Percentiles rank a stretch among this genome's conserved stretches.
Conservation (phyloP, 2,888 invertebrate species). For the Drosophila anomalata region DNA sequence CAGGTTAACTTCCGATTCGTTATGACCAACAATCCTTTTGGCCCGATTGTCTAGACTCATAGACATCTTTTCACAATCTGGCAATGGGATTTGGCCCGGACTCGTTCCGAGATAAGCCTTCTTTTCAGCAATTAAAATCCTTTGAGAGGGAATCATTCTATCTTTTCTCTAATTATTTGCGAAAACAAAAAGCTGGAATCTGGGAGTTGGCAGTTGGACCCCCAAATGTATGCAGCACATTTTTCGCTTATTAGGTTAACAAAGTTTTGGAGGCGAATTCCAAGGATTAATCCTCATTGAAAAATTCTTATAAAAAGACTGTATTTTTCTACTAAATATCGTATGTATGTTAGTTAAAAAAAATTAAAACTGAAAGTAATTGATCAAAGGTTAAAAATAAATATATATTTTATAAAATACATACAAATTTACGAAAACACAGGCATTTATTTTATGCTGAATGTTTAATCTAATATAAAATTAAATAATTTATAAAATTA, state of each 20-base stretch:
- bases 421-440: too few species aligned
- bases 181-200: not conserved
- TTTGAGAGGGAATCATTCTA: slow-evolving; percentile 10
- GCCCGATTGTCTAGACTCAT: slow-evolving; percentile 3
- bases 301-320: not conserved
- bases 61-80: slow-evolving; percentile 5
- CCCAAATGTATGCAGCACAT: not conserved
- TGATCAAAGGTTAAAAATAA: too few species aligned
- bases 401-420: too few species aligned
- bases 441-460: too few species aligned
- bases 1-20: not conserved
- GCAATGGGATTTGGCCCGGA: slow-evolving; percentile 2
- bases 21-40: slow-evolving; percentile 3
- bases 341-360: too few species aligned
- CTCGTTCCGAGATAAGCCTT: slow-evolving; percentile 13
- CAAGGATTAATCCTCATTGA: not conserved
- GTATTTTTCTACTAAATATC: too few species aligned
- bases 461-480: too few species aligned
- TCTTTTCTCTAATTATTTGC: slow-evolving; percentile 10
- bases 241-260: not conserved
- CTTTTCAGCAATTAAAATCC: slow-evolving; percentile 18
- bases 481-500: too few species aligned
- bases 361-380: too few species aligned
- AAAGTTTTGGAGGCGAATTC: not conserved
- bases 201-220: not conserved